phyloP scores from a whole-genome alignment of 2,888 invertebrate species.

The Oscheius myriophilus region DNA sequence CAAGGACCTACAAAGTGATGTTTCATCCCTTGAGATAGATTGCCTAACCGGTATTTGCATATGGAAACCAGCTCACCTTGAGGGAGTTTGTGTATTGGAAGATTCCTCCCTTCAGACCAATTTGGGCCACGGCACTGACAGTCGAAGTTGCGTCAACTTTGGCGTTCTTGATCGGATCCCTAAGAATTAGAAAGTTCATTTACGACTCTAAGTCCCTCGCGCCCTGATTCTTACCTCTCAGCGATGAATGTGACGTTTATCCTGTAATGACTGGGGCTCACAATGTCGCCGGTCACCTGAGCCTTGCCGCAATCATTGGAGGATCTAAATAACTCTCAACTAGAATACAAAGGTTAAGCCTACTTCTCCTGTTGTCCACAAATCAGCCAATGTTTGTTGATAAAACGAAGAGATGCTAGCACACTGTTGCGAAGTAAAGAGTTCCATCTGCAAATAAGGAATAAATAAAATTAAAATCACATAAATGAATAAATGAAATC shows the following conservation, averaged over 20 bases:
- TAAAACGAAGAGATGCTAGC: constrained; percentile 65
- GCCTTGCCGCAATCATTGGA: constrained; percentile 67
- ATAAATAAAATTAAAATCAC: background rate
- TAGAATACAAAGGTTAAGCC: background rate
- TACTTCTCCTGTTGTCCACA: constrained; percentile 46
- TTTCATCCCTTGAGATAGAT: background rate
- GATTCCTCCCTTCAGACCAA: constrained; percentile 69
- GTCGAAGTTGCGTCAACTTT: constrained; percentile 70
- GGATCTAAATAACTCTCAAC: constrained; percentile 27
- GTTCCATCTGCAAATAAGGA: no score
- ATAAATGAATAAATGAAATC: background rate
- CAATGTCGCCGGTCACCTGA: constrained; percentile 67
- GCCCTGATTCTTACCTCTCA: constrained; percentile 52
- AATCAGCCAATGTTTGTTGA: constrained; percentile 69
- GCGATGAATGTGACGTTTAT: constrained; percentile 69
- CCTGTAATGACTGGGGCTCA: constrained; percentile 56
- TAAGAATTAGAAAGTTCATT: constrained; percentile 31
- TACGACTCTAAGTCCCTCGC: background rate
- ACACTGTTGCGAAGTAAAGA: constrained; percentile 53
- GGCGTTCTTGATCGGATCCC: constrained; percentile 67
- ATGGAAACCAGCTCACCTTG: constrained; percentile 46
- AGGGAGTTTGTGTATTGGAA: constrained; percentile 70
- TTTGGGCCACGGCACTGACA: constrained; percentile 67
- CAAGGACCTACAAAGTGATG: constrained; percentile 46
- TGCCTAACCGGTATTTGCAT: background rate